These are phyloP conservation scores for Phrynosoma blainvillii DNA, from an alignment of 2,113 vertebrate genomes.

Conservation along the genomic window DNA sequence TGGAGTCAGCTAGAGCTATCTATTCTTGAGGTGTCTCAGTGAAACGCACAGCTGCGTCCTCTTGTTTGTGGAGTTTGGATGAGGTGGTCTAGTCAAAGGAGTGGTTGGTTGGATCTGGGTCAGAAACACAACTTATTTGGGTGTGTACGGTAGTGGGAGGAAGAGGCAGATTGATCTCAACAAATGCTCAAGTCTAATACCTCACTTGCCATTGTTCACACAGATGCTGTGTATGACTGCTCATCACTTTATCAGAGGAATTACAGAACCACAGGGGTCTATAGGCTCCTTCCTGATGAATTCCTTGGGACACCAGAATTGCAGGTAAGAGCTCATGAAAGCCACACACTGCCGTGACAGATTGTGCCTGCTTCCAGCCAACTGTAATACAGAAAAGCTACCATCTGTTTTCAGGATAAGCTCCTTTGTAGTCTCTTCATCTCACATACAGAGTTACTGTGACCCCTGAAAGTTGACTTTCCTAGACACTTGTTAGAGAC, in stretches of 20 bases:
- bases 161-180: background rate
- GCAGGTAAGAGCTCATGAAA: constrained; percentile 77
- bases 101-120: background rate
- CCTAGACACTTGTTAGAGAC: background rate
- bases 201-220: constrained; percentile 27
- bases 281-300: constrained; percentile 93
- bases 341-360: background rate
- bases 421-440: no score
- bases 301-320: constrained; percentile 92
- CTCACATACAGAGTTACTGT: background rate
- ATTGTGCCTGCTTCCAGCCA: background rate
- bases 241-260: constrained; percentile 91
- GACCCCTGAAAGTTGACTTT: background rate
- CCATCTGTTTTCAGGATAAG: background rate
- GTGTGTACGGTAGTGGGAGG: no score
- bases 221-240: constrained; percentile 96
- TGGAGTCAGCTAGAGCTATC: no score
- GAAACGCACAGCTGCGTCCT: no score
- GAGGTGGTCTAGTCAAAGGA: background rate
- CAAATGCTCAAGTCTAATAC: background rate
- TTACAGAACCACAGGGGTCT: constrained; percentile 93
- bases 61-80: background rate
- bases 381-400: background rate
- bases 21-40: no score
- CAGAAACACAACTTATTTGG: background rate